Evolutionary conservation across 2,797 vertebrate genomes (phyloP).

Genomic region (Sphaeramia orbicularis): DNA sequence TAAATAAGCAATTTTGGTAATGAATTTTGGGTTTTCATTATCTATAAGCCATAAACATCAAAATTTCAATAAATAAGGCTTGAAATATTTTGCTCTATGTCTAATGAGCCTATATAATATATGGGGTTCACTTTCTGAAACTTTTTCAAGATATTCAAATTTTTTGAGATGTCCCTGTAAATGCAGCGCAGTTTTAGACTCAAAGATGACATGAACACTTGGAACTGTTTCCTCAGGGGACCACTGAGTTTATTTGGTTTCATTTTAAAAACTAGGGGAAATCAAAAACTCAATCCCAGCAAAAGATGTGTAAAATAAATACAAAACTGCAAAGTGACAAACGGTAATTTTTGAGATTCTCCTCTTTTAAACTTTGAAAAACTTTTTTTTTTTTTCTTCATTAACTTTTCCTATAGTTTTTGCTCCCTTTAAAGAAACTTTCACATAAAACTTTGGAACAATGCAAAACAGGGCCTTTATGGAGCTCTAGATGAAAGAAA

Average conservation of each 20-base stretch:
- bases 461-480: constrained; percentile 10
- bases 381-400: constrained; percentile 10
- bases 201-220: background rate
- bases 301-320: constrained; percentile 21
- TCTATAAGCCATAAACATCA: too few species aligned
- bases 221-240: constrained; percentile 1
- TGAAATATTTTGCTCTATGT: too few species aligned
- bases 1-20: too few species aligned
- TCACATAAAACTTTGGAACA: constrained; percentile 17
- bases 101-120: too few species aligned
- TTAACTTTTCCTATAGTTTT: background rate
- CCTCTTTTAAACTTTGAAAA: constrained; percentile 11
- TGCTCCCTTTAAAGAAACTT: constrained; percentile 23
- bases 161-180: too few species aligned
- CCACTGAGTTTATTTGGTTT: constrained; percentile 42
- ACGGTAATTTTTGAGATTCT: background rate
- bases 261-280: constrained; percentile 28
- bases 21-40: too few species aligned
- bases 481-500: constrained; percentile 27
- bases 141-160: too few species aligned
- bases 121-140: too few species aligned
- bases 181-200: too few species aligned
- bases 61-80: too few species aligned
- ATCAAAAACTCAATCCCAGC: constrained; percentile 4
- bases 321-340: constrained; percentile 4